Base-by-base conservation (phyloP, 2,113 vertebrate genomes). In the Lonchura striata region DNA sequence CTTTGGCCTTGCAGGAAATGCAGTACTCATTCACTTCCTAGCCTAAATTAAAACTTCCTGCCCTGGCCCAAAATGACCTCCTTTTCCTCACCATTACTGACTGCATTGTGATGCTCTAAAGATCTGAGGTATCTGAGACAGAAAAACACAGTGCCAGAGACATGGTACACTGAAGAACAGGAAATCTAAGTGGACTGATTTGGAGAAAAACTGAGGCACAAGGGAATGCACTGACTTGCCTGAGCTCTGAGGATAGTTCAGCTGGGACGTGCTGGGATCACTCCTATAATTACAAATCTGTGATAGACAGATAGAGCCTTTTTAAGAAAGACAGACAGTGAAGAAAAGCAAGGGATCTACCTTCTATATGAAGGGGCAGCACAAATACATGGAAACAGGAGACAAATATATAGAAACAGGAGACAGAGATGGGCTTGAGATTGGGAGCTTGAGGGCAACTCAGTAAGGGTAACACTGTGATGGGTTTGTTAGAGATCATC, bases 41-140 rank as follows among this genome's bases (percentile, higher is more conserved):
- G 54, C 31, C 82, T 90, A 90, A 93, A 94, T 78, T 59, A 96
- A 95, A 94, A 87, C 54, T 83, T 90, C 54, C 84, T 63, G 47
- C 25, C 47, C 65, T 54, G 86, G 86, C 33, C 47, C 57, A 80
- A 87, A 94, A 82, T 69, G 11, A 19, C 4, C 2, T 74, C 63
- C 25, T 54, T n/a, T 54, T 52, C 31, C 41, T 77, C 72, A 53
- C 9, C 42, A 47, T 61, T 68, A 42, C 20, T 35, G 44, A 60
- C 25, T 37, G 64, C 39, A 7, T 44, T 56, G 22, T 56, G 64
- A 24, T 11, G 60, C 65, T 69, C 53, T 35, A 37, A 68, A 86
- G 23, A 80, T 37, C 39, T 49, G 33, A 50, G 13, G 17, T 41
- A 56, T 41, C 27, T 2, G 9, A 42, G 66, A 54, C 31, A 71